Base-by-base conservation (phyloP, 2,113 vertebrate genomes). In the Rhipidura dahli region DNA sequence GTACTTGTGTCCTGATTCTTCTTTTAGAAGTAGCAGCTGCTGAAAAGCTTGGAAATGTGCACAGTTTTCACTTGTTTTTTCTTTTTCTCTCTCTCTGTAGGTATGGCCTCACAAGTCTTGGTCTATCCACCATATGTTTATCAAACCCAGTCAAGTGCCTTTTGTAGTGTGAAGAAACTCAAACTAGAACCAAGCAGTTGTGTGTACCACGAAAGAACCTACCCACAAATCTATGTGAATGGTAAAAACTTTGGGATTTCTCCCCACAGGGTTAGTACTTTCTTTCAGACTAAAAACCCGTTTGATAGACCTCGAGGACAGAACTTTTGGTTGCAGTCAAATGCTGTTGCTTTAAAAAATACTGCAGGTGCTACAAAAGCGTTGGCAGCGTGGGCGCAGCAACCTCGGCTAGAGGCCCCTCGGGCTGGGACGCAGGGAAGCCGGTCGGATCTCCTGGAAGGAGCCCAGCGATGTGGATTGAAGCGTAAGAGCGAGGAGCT, bases 81-180 rank as follows among this genome's bases (percentile, higher is more conserved):
- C 47, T 86, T 82, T 73, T 87, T 96, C 30, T 91, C 37, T 98
- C 26, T 88, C 51, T 65, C 68, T 66, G 11, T 97, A 99, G 99
- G 99, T 99, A 99, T 99, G 99, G 99, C 99, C 99, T 99, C 99
- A 99, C 99, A 99, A 99, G 99, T 99, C 98, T 99, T 99, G 99
- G 99, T 99, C 97, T 99, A 99, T 98, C 99, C 99, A 99, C 99
- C 99, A 97, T 99, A 99, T 98, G 98, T 99, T 99, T 99, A 99
- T 99, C 99, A 99, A 99, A 99, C 99, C 98, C 99, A 99, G 99
- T 99, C 99, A 99, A 99, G 99, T 99, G 99, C 99, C 99, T 99
- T 99, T 99, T 99, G 99, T 98, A 99, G 99, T 98, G 99, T 99
- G 98, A 99, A 99, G 98, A 99, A 99, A 99, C 99, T 99, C 79